Evolutionary conservation across 2,888 invertebrate species (phyloP).

Genomic region (Apeira syringaria): DNA sequence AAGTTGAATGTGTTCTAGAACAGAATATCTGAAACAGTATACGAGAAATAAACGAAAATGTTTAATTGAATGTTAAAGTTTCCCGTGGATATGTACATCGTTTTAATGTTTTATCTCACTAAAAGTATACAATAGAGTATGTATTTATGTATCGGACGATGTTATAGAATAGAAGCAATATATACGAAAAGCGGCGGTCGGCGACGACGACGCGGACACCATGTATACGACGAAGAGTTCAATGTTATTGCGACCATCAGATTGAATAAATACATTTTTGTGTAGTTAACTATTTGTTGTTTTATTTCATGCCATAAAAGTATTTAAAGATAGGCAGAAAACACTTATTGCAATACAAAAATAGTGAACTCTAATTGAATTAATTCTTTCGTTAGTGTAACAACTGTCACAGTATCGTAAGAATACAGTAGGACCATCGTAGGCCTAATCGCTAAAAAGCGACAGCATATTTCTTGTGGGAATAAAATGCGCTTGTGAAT

Average conservation of each 20-base stretch:
- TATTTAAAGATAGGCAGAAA: too few species aligned
- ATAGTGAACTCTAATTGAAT: too few species aligned
- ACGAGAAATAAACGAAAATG: conserved; percentile 66
- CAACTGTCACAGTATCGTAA: too few species aligned
- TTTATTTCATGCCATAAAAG: conserved; percentile 43
- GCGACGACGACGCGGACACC: conserved; percentile 67
- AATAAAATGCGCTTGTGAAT: too few species aligned
- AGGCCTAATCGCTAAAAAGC: too few species aligned
- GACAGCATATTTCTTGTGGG: too few species aligned
- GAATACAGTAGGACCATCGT: too few species aligned
- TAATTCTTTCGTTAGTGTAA: too few species aligned
- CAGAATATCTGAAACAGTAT: conserved; percentile 83
- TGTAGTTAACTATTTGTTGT: conserved; percentile 69
- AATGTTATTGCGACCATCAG: conserved; percentile 81
- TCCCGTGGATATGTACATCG: conserved; percentile 60
- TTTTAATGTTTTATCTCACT: conserved; percentile 35
- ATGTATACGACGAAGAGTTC: conserved; percentile 80
- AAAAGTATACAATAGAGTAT: conserved; percentile 49
- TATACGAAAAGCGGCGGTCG: too few species aligned
- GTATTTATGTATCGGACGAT: conserved; percentile 38
- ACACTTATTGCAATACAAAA: too few species aligned
- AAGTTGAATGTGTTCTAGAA: conserved; percentile 80
- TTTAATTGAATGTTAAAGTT: conserved; percentile 59
- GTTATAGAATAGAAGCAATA: conserved; percentile 40
- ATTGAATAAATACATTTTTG: conserved; percentile 82